Percentiles rank a stretch among this genome's conserved stretches.
Conservation (phyloP, 2,797 vertebrate species). For the Spinus pinus region DNA sequence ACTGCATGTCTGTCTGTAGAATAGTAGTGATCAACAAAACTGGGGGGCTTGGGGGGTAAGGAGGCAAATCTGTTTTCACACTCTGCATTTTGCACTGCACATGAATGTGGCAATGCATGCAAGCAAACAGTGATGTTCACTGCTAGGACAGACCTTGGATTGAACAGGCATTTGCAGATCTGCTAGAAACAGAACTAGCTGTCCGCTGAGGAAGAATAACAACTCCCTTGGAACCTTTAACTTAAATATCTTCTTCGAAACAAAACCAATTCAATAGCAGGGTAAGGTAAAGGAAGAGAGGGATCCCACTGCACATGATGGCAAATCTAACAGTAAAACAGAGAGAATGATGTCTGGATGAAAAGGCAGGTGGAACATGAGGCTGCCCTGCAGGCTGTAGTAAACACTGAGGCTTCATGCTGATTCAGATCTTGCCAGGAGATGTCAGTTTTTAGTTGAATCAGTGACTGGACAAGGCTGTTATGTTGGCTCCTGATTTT, state of each 20-base stretch:
- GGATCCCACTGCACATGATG: background rate
- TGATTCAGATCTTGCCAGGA: slow-evolving; percentile 14
- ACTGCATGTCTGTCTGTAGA: fast-evolving
- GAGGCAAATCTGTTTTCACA: background rate
- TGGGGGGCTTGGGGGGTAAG: fast-evolving
- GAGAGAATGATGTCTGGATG: background rate
- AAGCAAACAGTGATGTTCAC: background rate
- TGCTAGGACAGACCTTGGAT: background rate
- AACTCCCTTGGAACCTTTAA: background rate
- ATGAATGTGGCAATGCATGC: background rate
- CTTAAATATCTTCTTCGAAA: background rate
- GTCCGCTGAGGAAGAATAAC: background rate
- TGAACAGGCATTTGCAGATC: background rate
- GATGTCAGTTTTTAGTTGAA: slow-evolving; percentile 26
- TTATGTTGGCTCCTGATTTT: background rate
- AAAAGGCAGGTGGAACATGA: background rate
- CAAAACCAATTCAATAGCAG: background rate
- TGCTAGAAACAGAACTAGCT: background rate
- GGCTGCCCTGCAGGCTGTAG: background rate
- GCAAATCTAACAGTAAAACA: background rate
- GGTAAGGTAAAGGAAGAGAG: background rate
- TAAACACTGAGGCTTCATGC: background rate
- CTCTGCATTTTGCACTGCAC: background rate
- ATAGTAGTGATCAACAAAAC: background rate
- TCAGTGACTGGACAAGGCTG: background rate